Base-by-base conservation (phyloP, 2,797 vertebrate genomes). In the Gila robusta region DNA sequence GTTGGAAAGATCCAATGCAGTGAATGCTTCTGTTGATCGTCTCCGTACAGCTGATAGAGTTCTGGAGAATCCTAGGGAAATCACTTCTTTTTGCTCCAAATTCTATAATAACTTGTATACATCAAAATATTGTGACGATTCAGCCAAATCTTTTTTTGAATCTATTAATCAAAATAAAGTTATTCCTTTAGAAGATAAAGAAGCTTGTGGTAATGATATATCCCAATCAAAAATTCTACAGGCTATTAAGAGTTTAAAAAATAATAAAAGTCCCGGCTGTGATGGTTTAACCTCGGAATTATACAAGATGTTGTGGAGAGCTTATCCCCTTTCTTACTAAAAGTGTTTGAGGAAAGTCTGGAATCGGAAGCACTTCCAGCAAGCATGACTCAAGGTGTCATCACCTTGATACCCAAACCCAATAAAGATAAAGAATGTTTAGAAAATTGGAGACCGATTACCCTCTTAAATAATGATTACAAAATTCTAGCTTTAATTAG, bases 1-100 rank as follows among this genome's bases (percentile, higher is more conserved):
- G 28, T 32, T 86, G 28, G 59, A 88, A 71, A 83, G 35, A 76
- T 41, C 19, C 10, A 74, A 74, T 19, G 19, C 8, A 47, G 9
- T 54, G 47, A 78, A 54, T 21, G n/a, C 35, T 35, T 35, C 35
- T 35, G 35, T 35, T 35, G 4, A 35, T 35, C 35, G 35, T 35
- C 35, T 35, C 35, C 35, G 35, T 35, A 35, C 35, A 35, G 35
- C 1, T 35, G 35, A 35, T 35, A 2, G 35, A 44, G 10, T 49
- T 41, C 28, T 80, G 3, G 49, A 74, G 52, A 35, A 81, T 32
- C 17, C 67, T 9, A 32, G 19, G 7, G 44, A 77, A 26, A 77
- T 78, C 32, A 17, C 59, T n/a, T 16, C 35, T 5, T 35, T 35
- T 72, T 85, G 49, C 5, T 49, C n/a, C 11, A 41, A n/a, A 14